Conservation (phyloP, 2,113 vertebrate species). For the Acanthochromis polyacanthus region DNA sequence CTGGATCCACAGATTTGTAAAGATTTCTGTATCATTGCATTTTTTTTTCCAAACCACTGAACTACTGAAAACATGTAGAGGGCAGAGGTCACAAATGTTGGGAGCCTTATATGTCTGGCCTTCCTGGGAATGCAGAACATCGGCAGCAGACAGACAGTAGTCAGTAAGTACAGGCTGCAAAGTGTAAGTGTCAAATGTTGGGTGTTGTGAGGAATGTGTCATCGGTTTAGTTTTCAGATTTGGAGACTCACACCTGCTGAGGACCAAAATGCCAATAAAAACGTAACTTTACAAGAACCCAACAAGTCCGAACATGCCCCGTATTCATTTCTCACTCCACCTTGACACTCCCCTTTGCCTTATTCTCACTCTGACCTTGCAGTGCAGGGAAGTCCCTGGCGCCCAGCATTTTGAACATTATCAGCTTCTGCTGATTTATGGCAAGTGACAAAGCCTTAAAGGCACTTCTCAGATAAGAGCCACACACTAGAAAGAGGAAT, state of each 20-base stretch:
- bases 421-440: conserved; percentile 73
- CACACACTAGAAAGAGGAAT: conserved; percentile 51
- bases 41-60: not conserved
- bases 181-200: conserved; percentile 11
- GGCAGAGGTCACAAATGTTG: conserved; percentile 1
- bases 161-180: not conserved
- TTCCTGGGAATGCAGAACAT: conserved; percentile 25
- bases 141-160: not conserved
- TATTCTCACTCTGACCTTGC: conserved; percentile 60
- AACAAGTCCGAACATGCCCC: conserved; percentile 25
- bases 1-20: too few species aligned
- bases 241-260: conserved; percentile 28
- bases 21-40: too few species aligned
- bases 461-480: conserved; percentile 77
- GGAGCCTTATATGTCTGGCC: conserved; percentile 6
- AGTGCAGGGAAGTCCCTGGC: conserved; percentile 51
- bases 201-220: not conserved
- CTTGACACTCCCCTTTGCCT: conserved; percentile 43
- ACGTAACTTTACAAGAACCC: conserved; percentile 7
- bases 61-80: conserved; percentile 9
- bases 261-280: conserved; percentile 15
- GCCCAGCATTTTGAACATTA: conserved; percentile 65
- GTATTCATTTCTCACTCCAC: conserved; percentile 35
- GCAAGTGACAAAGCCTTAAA: conserved; percentile 68
- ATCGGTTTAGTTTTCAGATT: conserved; percentile 23